Evolutionary conservation across 2,113 vertebrate genomes (phyloP), one percentile per base, ranked within the genome.

Genomic region (Merops nubicus): DNA sequence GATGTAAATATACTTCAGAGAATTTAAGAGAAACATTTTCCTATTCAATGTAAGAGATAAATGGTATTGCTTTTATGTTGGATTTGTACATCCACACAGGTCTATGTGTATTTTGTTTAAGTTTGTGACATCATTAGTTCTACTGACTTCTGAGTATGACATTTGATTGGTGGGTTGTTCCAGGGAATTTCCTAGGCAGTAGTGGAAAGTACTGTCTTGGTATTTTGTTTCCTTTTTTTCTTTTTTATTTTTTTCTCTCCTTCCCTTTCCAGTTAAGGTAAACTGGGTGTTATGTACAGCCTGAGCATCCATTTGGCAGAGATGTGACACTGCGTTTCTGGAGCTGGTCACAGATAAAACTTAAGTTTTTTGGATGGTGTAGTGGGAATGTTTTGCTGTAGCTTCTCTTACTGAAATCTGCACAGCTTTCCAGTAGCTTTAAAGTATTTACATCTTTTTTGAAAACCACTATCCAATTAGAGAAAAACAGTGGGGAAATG

Each of bases 11-110:
- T 69, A 69, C 67, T 86, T 95, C 23, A 59, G 9, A 88, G 82
- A 93, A 94, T 93, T 96, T 50, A 51, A 74, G 85, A 94, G 91
- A 93, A 85, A 82, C 29, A 22, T 83, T 88, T 83, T 88, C 33
- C 59, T 80, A 8, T 57, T 92, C 33, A 72, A 12, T 31, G 36
- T 50, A 43, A 53, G 54, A 83, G 53, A 92, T 18, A 83, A 85
- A 68, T 45, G 21, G 17, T 68, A n/a, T 40, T 91, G 47, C 69
- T 87, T 93, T 86, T 81, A 23, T 78, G 43, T 88, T 63, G 60
- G 22, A 21, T 79, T 95, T 83, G 38, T 63, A 45, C 19, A 18
- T 91, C 45, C 54, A 40, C 23, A 28, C 8, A 1, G 11, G 40
- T 56, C 40, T 91, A 4, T 3, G 2, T 87, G 31, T 7, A 6